Evolutionary conservation across 2,888 invertebrate species (phyloP).

Genomic region (Pristionchus exspectatus): DNA sequence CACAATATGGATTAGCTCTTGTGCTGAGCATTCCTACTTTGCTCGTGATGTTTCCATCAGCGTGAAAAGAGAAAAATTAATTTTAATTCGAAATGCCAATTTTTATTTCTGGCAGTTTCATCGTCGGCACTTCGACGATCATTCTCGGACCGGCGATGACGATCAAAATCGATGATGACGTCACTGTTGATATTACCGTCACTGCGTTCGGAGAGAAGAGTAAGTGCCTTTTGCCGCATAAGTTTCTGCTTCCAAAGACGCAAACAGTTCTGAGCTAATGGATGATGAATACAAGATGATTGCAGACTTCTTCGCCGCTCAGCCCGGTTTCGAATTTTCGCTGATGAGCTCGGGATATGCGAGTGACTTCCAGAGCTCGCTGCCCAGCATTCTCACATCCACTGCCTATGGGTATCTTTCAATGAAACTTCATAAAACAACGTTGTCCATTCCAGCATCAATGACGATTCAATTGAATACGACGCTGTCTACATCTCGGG

Average conservation of each 20-base stretch:
- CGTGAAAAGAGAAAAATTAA: no score
- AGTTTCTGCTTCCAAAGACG: neutral
- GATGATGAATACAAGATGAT: neutral
- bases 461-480: neutral
- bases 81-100: no score
- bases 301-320: neutral
- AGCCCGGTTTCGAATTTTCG: neutral
- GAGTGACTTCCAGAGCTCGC: conserved; percentile 6
- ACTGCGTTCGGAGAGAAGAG: neutral
- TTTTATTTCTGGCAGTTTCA: neutral
- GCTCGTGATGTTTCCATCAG: no score
- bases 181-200: neutral
- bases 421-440: neutral
- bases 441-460: neutral
- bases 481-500: neutral
- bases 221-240: neutral
- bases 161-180: neutral
- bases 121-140: neutral
- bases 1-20: no score
- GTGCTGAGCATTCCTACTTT: neutral
- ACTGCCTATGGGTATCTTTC: neutral
- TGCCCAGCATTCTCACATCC: neutral
- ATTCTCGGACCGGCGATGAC: neutral
- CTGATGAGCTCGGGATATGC: neutral
- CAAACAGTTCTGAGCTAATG: neutral